Base-by-base conservation (phyloP, 1,140 invertebrate genomes). In the Macrocentrus cingulum region DNA sequence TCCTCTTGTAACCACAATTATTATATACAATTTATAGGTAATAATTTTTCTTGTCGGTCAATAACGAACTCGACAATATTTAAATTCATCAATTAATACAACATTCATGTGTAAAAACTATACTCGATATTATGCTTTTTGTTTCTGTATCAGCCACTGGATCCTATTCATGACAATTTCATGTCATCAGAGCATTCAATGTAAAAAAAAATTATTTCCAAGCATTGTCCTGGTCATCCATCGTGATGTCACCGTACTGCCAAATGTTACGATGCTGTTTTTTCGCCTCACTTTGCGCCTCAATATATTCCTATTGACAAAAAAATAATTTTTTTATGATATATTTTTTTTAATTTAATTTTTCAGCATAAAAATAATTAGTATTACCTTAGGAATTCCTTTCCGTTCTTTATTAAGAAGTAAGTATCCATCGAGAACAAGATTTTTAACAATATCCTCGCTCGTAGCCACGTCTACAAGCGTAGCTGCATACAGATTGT, bases 221-320 rank as follows among this genome's bases (percentile, higher is more conserved):
- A 61, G 64, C 60, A 56, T 95, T 92, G 61, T 88, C 87, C n/a
- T 92, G 91, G 79, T 98, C 94, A 68, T 98, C 96, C 64, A 94
- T 94, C 53, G 90, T 93, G 71, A 97, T 92, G 74, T 98, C 95
- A 13, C 96, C 96, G 74, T 99, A 98, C 66, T 90, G 86, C 95
- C 96, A 99, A 61, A 98, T 89, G 71, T 90, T 92, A 54, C 87
- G 79, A 77, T 94, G 91, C 44, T 87, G 85, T 62, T 87, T 88
- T 74, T 92, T 90, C 2, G 95, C 96, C 50, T 86, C 81, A 60
- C 94, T 88, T 75, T 97, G 90, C 9, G 94, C 91, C 32, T 85
- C 85, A 60, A 82, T 84, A 74, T 97, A 98, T 54, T 94, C 91
- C 25, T 83, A 60, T 57, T n/a, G n/a, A n/a, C n/a, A n/a, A n/a